Conservation (phyloP, 2,797 vertebrate species). For the Microchirus variegatus region DNA sequence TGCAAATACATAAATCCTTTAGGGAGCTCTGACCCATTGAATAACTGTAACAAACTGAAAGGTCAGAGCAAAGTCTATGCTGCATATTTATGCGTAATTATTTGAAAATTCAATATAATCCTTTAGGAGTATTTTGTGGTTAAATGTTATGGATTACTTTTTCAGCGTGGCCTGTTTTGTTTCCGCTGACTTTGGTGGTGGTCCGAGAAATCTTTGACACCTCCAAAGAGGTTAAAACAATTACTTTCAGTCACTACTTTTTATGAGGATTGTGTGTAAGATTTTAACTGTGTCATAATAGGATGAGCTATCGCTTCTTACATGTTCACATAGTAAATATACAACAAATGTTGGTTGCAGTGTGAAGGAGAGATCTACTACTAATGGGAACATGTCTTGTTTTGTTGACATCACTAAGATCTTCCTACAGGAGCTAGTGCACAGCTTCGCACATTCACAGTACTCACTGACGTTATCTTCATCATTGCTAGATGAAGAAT, state of each 20-base stretch:
- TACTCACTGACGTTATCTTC: slow-evolving; percentile 91
- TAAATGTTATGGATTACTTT: background rate
- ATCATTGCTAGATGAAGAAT: slow-evolving; percentile 94
- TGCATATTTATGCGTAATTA: background rate
- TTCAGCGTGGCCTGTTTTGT: background rate
- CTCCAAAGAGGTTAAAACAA: background rate
- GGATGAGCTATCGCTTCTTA: background rate
- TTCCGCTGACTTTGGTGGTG: background rate
- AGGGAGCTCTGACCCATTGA: background rate
- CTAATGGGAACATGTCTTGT: slow-evolving; percentile 32
- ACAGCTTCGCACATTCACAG: background rate
- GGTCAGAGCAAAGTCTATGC: background rate
- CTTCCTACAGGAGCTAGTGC: slow-evolving; percentile 42
- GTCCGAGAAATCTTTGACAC: background rate
- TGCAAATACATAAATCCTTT: background rate
- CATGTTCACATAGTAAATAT: background rate
- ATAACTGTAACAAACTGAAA: slow-evolving; percentile 5
- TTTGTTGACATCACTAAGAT: slow-evolving; percentile 28
- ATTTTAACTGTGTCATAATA: background rate
- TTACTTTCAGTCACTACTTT: too few relatives aligned
- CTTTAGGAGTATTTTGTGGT: background rate
- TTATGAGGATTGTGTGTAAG: too few relatives aligned
- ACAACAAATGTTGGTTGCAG: background rate
- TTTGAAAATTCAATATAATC: background rate
- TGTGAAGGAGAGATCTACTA: slow-evolving; percentile 1